Conservation (phyloP, 1,140 invertebrate genomes). For the Drosophila setifemur region DNA sequence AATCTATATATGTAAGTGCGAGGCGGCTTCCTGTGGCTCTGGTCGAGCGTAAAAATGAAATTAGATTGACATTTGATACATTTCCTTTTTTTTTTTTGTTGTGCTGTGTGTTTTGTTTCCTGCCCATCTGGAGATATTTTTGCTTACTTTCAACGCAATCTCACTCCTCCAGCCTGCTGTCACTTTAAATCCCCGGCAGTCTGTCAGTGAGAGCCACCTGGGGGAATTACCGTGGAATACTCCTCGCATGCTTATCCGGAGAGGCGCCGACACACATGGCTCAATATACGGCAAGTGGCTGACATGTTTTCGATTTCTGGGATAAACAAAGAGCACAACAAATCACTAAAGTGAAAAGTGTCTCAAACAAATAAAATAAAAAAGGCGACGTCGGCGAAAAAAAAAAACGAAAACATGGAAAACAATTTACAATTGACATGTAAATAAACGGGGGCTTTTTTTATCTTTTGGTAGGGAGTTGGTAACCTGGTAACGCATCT, state of each 20-base stretch:
- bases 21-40: conserved; percentile 29
- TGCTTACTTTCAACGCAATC: conserved; percentile 1
- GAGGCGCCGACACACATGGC: conserved; percentile 33
- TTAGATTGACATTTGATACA: conserved; percentile 82
- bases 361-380: conserved; percentile 2
- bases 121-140: conserved; percentile 35
- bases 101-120: conserved; percentile 1
- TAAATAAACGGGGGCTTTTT: conserved; percentile 49
- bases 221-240: conserved; percentile 31
- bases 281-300: conserved; percentile 58
- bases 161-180: conserved; percentile 30
- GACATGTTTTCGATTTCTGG: conserved; percentile 71
- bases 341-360: conserved; percentile 51
- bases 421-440: conserved; percentile 81
- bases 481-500: conserved; percentile 28
- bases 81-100: conserved; percentile 25
- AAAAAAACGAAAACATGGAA: conserved; percentile 58
- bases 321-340: conserved; percentile 55
- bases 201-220: conserved; percentile 58
- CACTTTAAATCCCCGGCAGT: conserved; percentile 60
- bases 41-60: conserved; percentile 78
- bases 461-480: not conserved
- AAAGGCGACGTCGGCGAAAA: not conserved
- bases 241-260: conserved; percentile 11
- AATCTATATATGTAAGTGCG: conserved; percentile 43